A percentile compares a stretch with the other conserved stretches of the same genome.
Evolutionary conservation across 1,140 invertebrate species (phyloP).

Genomic region (Polypedilum pembai): DNA sequence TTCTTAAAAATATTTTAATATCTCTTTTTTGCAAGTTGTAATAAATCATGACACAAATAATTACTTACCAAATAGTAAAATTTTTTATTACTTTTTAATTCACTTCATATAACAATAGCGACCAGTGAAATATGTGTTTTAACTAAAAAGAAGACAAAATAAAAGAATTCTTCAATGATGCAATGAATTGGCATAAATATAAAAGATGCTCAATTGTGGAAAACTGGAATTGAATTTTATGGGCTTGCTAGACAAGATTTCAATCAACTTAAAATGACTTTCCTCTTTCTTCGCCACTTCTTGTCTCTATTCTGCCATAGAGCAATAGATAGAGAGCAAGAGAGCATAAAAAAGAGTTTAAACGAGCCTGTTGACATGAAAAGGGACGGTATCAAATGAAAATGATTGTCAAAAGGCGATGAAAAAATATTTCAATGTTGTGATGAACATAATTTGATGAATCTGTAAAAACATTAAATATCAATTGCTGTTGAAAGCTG

Average conservation of each 20-base stretch:
- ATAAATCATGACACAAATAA: too few species aligned
- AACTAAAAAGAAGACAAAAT: not conserved
- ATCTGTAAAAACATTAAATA: not conserved
- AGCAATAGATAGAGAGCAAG: not conserved
- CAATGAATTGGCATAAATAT: conserved; percentile 20
- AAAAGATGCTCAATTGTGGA: not conserved
- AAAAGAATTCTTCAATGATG: conserved; percentile 1
- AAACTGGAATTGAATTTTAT: conserved; percentile 11
- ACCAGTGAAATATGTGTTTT: not conserved
- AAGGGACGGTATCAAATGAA: conserved; percentile 20
- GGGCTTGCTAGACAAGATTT: conserved; percentile 16
- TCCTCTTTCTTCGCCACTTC: not conserved
- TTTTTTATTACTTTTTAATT: too few species aligned
- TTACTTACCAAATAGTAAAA: too few species aligned
- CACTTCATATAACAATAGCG: not conserved
- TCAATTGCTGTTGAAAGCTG: conserved; percentile 13
- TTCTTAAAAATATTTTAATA: too few species aligned
- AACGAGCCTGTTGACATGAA: conserved; percentile 20
- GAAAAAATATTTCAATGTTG: not conserved
- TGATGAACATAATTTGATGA: conserved; percentile 24
- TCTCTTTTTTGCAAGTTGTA: too few species aligned
- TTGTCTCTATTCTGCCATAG: not conserved
- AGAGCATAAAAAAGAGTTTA: conserved; percentile 3
- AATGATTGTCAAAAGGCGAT: not conserved
- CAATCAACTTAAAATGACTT: conserved; percentile 12